phyloP scores from a whole-genome alignment of 1,140 invertebrate genomes.

The Sarcophaga peregrina region DNA sequence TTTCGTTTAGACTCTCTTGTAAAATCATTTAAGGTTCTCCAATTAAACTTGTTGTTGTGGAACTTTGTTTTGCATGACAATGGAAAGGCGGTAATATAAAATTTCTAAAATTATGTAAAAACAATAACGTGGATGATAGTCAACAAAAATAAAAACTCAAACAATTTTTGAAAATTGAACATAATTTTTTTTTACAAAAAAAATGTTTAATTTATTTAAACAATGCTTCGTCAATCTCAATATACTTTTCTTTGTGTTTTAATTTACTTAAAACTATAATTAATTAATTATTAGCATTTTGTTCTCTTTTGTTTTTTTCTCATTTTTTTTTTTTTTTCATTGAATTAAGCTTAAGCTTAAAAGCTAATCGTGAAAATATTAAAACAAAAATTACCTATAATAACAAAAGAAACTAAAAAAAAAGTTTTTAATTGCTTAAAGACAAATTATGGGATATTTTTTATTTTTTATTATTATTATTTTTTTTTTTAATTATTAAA shows the following conservation, averaged over 20 bases:
- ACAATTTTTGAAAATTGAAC: neutral
- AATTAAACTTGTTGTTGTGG: too few species aligned
- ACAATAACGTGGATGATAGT: too few species aligned
- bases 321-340: too few species aligned
- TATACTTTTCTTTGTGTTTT: neutral
- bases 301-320: too few species aligned
- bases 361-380: neutral
- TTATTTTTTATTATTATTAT: too few species aligned
- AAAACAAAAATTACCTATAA: neutral
- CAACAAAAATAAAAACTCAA: neutral
- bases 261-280: slow-evolving; percentile 12
- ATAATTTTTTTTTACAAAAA: neutral
- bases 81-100: too few species aligned
- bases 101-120: too few species aligned
- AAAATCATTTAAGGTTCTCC: too few species aligned
- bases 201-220: slow-evolving; percentile 23
- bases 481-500: neutral
- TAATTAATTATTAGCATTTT: neutral
- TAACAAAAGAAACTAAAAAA: neutral
- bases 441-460: neutral
- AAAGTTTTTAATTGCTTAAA: slow-evolving; percentile 1
- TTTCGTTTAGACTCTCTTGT: too few species aligned
- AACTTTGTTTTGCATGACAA: too few species aligned
- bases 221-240: neutral
- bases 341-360: neutral